Evolutionary conservation across 2,888 invertebrate species (phyloP).

Genomic region (Deilephila porcellus): DNA sequence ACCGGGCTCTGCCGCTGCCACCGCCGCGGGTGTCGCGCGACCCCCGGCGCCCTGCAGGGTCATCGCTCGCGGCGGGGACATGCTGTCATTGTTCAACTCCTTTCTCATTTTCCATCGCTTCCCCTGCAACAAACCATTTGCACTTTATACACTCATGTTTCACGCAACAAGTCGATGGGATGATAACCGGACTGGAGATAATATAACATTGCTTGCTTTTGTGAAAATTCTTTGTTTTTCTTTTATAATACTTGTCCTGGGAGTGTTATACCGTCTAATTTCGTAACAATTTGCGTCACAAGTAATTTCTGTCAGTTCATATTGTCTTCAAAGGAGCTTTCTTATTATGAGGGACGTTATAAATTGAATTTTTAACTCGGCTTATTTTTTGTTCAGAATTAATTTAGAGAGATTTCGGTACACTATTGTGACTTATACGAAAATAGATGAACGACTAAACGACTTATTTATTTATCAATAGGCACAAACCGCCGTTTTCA

Average conservation of each 20-base stretch:
- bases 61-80: conserved; percentile 81
- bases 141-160: conserved; percentile 27
- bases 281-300: no score
- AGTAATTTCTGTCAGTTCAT: no score
- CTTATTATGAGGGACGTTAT: no score
- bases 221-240: background rate
- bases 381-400: no score
- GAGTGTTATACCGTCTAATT: no score
- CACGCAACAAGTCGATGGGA: conserved; percentile 1
- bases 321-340: no score
- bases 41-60: conserved; percentile 71
- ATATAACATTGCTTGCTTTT: background rate
- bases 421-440: no score
- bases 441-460: no score
- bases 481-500: background rate
- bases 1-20: conserved; percentile 58
- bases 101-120: conserved; percentile 80
- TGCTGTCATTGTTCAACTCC: conserved; percentile 77
- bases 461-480: background rate
- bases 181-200: background rate
- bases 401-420: no score
- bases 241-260: background rate
- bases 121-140: conserved; percentile 71
- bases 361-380: no score
- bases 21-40: conserved; percentile 65